phyloP scores from a whole-genome alignment of 2,888 invertebrate genomes.

The Parnassius smintheus region DNA sequence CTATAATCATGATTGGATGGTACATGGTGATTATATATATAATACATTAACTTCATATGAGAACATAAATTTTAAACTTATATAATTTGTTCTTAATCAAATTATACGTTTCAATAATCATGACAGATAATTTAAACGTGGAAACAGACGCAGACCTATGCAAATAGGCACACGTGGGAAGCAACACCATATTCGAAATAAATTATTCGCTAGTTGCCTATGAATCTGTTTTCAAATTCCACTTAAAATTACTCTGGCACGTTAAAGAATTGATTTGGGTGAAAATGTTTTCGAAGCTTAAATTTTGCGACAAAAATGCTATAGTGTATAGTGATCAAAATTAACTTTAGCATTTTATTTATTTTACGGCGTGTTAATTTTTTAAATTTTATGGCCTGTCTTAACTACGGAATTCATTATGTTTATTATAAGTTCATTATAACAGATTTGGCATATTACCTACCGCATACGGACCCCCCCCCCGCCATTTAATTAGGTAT shows the following conservation, averaged over 20 bases:
- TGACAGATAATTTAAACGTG: conserved; percentile 4
- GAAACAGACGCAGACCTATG: conserved; percentile 1
- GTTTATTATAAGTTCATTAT: background rate
- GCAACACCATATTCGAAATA: conserved; percentile 10
- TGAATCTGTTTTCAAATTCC: conserved; percentile 24
- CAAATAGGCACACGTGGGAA: background rate
- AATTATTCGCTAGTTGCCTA: conserved; percentile 23
- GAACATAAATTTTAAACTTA: no score
- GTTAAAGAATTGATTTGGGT: no score
- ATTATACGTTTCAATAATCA: background rate
- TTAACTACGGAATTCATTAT: conserved; percentile 3
- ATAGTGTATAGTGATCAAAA: conserved; percentile 21
- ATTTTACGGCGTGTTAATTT: conserved; percentile 9
- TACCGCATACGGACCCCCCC: no score
- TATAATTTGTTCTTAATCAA: no score
- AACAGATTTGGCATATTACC: no score
- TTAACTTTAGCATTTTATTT: conserved; percentile 1
- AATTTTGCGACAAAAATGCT: conserved; percentile 22
- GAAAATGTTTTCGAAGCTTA: background rate
- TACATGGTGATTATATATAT: no score
- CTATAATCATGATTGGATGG: background rate
- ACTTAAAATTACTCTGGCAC: background rate
- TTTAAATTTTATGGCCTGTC: conserved; percentile 3
- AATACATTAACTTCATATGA: no score
- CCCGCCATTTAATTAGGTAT: no score